Evolutionary conservation across 2,797 vertebrate species (phyloP), one percentile per base, ranked within the genome.

Genomic region (Hippoglossus hippoglossus): DNA sequence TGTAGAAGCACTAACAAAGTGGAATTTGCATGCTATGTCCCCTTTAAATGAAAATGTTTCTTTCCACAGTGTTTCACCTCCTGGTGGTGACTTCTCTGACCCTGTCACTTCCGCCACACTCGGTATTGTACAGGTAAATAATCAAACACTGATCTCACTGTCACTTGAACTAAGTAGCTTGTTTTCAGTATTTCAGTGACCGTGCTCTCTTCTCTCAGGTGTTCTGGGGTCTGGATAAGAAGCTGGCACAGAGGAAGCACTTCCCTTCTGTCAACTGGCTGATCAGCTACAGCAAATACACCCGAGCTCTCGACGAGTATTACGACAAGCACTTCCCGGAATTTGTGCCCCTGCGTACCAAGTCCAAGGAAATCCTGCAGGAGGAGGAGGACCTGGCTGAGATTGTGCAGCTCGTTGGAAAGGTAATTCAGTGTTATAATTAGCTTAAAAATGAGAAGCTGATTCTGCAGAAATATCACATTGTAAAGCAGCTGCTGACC

Each of bases 211-310:
- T 71, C 46, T 55, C 22, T 58, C 67, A 94, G 97, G 98, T 99
- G 61, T 99, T 99, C 90, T 99, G 98, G 98, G 98, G 98, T 88
- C 88, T 99, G 90, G 98, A 99, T 93, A 99, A 99, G 93, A 99
- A 99, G 84, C 91, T 99, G 87, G 98, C 98, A 50, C 98, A 99
- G 83, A 96, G 98, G 79, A 99, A 99, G 86, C 98, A 99, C 85
- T 99, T 99, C 75, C 98, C 98, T 0, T 99, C 98, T 0, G 98
- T 99, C 47, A 99, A 99, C 87, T 99, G 98, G 98, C 94, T 99
- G 52, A 99, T 99, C 94, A 99, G 98, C 89, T 99, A 99, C 93
- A 99, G 98, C 91, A 99, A 99, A 85, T 99, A 99, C 88, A 97
- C 95, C 0, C 94, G 97, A 12, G 96, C 98, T 2, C 91, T 99